Evolutionary conservation across 2,797 vertebrate species (phyloP).

Genomic region (Takifugu rubripes): DNA sequence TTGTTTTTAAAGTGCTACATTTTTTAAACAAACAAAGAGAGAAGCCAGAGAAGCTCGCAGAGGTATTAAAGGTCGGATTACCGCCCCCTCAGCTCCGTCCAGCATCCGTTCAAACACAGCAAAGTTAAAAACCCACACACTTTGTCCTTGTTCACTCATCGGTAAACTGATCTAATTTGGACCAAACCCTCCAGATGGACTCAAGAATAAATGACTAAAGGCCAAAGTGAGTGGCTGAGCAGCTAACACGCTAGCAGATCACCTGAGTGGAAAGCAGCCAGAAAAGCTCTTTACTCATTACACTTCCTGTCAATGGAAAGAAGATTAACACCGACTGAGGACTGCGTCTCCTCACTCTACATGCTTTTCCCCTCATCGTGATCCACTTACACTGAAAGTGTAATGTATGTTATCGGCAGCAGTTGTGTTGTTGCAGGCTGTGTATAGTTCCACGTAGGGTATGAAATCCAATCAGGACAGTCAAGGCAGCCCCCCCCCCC

Average conservation of each 20-base stretch:
- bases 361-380: constrained; percentile 29
- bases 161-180: constrained; percentile 49
- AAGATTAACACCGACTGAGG: constrained; percentile 67
- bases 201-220: constrained; percentile 57
- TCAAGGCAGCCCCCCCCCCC: constrained; percentile 20
- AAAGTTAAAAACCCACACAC: constrained; percentile 21
- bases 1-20: not conserved
- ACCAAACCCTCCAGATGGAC: constrained; percentile 48
- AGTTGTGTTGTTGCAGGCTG: constrained; percentile 18
- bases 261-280: constrained; percentile 69
- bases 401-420: constrained; percentile 41
- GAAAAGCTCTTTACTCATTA: constrained; percentile 78
- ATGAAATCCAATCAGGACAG: constrained; percentile 19
- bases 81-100: not conserved
- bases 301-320: constrained; percentile 66
- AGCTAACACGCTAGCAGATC: constrained; percentile 55
- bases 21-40: not conserved
- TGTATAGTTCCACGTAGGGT: not conserved
- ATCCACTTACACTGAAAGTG: constrained; percentile 55
- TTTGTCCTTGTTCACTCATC: constrained; percentile 43
- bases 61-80: not conserved
- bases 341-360: constrained; percentile 34
- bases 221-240: constrained; percentile 39
- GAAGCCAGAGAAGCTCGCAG: not conserved
- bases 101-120: not conserved